These are phyloP conservation scores for Microcebus griseorufus DNA, from an alignment of 2,113 vertebrate genomes.

Conservation along the genomic window DNA sequence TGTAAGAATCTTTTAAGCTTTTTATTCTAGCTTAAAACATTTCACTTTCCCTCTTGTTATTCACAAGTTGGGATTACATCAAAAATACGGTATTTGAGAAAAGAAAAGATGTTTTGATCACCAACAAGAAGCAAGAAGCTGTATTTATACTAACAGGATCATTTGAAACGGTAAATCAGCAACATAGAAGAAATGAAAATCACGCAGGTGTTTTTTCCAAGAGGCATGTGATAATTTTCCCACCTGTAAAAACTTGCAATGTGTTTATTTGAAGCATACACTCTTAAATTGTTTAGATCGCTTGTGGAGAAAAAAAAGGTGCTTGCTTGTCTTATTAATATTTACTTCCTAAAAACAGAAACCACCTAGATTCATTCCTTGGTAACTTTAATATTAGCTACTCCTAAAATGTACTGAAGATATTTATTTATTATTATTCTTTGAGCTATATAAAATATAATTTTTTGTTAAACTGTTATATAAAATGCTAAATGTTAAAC, in stretches of 20 bases:
- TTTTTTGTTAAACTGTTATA: neutral
- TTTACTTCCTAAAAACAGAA: neutral
- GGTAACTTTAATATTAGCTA: neutral
- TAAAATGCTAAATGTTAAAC: neutral
- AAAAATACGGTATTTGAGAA: neutral
- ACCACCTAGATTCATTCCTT: neutral
- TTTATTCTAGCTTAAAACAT: slow-evolving; percentile 25
- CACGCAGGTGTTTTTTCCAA: neutral
- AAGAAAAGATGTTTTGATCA: neutral
- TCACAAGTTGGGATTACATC: neutral
- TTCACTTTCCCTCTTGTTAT: neutral
- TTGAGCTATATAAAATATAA: neutral
- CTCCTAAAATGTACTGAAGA: neutral
- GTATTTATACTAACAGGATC: rapidly evolving
- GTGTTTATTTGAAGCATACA: neutral
- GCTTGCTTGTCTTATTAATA: neutral
- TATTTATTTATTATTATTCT: neutral
- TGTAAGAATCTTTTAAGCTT: slow-evolving; percentile 32
- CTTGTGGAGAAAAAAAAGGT: too few species aligned
- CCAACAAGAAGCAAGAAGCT: neutral
- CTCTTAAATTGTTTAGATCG: neutral
- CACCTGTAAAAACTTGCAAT: neutral
- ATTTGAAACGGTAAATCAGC: neutral
- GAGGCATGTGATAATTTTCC: neutral
- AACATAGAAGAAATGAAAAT: neutral